phyloP scores from a whole-genome alignment of 2,888 invertebrate species.

The Euplexia lucipara region DNA sequence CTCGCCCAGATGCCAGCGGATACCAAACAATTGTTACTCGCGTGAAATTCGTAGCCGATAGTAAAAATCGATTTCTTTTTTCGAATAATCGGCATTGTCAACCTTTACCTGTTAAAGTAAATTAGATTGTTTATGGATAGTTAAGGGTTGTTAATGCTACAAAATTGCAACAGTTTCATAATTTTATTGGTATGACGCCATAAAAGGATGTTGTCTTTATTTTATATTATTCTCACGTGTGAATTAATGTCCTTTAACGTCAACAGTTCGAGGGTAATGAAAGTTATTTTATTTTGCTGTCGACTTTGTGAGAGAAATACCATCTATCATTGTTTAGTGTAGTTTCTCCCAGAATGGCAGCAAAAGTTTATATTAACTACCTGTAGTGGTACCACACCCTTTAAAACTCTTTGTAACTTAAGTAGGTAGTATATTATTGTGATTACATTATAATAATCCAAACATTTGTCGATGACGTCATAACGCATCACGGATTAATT shows the following conservation, averaged over 20 bases:
- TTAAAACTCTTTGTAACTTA: constrained; percentile 29
- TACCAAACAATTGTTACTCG: constrained; percentile 85
- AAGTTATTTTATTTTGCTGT: constrained; percentile 43
- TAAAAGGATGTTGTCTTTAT: constrained; percentile 25
- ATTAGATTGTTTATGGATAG: constrained; percentile 52
- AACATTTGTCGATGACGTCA: constrained; percentile 46
- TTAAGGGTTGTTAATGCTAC: constrained; percentile 24
- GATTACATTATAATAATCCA: constrained; percentile 42
- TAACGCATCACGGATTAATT: constrained; percentile 35
- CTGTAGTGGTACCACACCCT: constrained; percentile 44
- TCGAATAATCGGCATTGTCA: constrained; percentile 58
- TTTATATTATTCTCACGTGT: constrained; percentile 29
- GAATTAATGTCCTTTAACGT: constrained; percentile 36
- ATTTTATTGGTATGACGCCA: constrained; percentile 11
- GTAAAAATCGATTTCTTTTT: constrained; percentile 72
- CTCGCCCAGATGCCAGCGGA: constrained; percentile 80
- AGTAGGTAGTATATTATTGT: constrained; percentile 12
- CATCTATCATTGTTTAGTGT: constrained; percentile 54
- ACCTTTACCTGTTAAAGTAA: constrained; percentile 60
- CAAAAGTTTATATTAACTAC: constrained; percentile 47
- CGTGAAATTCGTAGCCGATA: constrained; percentile 80
- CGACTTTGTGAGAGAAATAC: constrained; percentile 38
- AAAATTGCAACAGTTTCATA: constrained; percentile 12
- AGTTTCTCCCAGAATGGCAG: constrained; percentile 23
- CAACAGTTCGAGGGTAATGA: constrained; percentile 42